These are phyloP conservation scores for Aplysina aerophoba DNA, from an alignment of 37 sponge, comb jelly and placozoan genomes.

Conservation along the genomic window DNA sequence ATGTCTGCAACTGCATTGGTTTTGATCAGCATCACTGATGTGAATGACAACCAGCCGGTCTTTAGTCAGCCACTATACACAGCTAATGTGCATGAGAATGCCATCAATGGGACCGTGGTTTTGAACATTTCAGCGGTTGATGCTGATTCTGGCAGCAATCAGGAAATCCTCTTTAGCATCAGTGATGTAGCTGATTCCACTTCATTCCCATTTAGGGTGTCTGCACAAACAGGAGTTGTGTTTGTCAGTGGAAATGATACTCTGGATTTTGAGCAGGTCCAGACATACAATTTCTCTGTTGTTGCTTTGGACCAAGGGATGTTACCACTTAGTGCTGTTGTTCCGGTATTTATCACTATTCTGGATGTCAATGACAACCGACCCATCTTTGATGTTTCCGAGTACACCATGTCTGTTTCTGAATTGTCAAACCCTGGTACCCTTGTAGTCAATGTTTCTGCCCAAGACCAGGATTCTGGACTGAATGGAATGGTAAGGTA, in stretches of 20 bases:
- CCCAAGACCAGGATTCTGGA: neutral
- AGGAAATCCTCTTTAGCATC: slow-evolving; percentile 32
- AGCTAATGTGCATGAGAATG: slow-evolving; percentile 36
- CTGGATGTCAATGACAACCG: slow-evolving; percentile 52
- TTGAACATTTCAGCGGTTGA: slow-evolving; percentile 38
- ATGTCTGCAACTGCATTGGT: slow-evolving; percentile 42
- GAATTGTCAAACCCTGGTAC: neutral
- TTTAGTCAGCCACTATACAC: slow-evolving; percentile 20
- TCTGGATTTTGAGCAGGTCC: slow-evolving; percentile 43
- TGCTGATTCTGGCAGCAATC: slow-evolving; percentile 39
- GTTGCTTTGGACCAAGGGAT: slow-evolving; percentile 40
- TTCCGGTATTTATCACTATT: slow-evolving; percentile 7
- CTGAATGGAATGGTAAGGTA: slow-evolving; percentile 36
- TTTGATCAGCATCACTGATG: slow-evolving; percentile 57
- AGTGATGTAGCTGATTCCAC: neutral
- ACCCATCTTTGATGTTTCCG: slow-evolving; percentile 31
- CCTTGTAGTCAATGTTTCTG: neutral
- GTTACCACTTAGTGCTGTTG: slow-evolving; percentile 18
- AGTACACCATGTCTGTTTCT: neutral
- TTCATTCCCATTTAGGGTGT: slow-evolving; percentile 34
- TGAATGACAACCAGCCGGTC: slow-evolving; percentile 71
- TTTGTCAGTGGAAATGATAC: neutral
- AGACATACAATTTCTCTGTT: slow-evolving; percentile 30
- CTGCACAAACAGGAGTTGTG: slow-evolving; percentile 43
- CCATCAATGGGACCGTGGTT: slow-evolving; percentile 21